phyloP scores from a whole-genome alignment of 2,113 vertebrate species.

The Coptodon bakossiorum region DNA sequence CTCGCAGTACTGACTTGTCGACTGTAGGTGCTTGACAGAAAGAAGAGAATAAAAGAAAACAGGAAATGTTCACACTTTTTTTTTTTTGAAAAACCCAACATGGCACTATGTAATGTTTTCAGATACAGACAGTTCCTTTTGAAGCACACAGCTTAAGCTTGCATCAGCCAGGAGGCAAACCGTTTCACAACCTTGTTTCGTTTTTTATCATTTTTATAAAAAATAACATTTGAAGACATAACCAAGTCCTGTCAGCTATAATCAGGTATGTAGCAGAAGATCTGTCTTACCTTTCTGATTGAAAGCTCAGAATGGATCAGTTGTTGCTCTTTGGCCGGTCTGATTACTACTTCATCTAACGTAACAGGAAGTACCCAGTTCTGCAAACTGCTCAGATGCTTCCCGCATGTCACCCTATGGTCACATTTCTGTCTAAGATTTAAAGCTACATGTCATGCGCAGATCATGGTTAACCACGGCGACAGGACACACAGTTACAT shows the following conservation, averaged over 20 bases:
- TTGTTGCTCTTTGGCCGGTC: not conserved
- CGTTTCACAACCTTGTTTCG: not conserved
- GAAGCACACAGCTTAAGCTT: not conserved
- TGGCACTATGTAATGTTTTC: not conserved
- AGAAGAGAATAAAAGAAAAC: not conserved
- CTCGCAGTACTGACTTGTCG: not conserved
- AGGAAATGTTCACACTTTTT: conserved; percentile 31
- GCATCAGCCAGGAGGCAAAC: not conserved
- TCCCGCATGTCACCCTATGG: not conserved
- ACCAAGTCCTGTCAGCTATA: not conserved
- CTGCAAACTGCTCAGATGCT: not conserved
- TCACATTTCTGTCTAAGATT: not conserved
- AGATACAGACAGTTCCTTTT: not conserved
- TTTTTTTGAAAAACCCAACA: not conserved
- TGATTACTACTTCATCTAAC: not conserved
- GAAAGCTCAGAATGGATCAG: not conserved
- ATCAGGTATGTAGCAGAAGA: not conserved
- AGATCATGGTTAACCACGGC: not conserved
- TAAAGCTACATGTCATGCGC: not conserved
- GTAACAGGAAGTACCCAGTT: conserved; percentile 37
- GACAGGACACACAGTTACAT: not conserved
- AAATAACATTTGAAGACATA: not conserved
- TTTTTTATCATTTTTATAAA: not conserved
- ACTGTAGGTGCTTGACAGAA: not conserved
- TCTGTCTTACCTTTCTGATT: conserved; percentile 9